Base-by-base conservation (phyloP, 2,113 vertebrate species). In the Atrichornis clamosus region DNA sequence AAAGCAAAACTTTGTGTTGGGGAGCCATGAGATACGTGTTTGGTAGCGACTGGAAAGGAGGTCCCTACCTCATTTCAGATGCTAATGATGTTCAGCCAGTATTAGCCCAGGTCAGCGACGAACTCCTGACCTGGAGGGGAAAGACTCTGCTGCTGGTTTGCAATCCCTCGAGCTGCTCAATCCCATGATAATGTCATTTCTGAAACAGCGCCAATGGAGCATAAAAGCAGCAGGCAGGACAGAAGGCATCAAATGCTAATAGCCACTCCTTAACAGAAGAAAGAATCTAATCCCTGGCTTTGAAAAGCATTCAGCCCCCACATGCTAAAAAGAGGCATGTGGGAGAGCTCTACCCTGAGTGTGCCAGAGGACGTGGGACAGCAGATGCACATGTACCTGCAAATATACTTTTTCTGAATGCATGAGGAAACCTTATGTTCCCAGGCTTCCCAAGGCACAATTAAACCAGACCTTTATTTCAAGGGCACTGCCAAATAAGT, bases 171-270 rank as follows among this genome's bases (percentile, higher is more conserved):
- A 93, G 92, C 83, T 56, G 69, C 80, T 96, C 95, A 94, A 73
- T 96, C 92, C 92, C 92, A 49, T 21, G 84, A 95, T 94, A 96
- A 95, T 95, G 93, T 95, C 73, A 92, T 95, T 97, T 94, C 93
- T 95, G 95, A 95, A 96, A 81, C 83, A 58, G 88, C 2, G 58
- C 90, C 93, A 95, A 90, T 73, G 88, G 90, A 97, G 90, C 96
- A 96, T 89, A 90, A 97, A 95, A 95, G 93, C 93, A 95, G 83
- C 88, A 93, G 93, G 94, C 93, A 90, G 88, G 95, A 95, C 92
- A 97, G 93, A 93, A 96, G 96, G 94, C 86, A 96, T 90, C 93
- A 78, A 84, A 87, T 84, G 88, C 92, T 96, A 95, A 96, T 94
- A 95, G 96, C 76, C 88, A 84, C 92, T 93, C 90, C 93, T 92